A percentile compares a stretch with the other conserved stretches of the same genome.
Evolutionary conservation across 2,113 vertebrate genomes (phyloP).

Genomic region (Leucoraja erinaceus): DNA sequence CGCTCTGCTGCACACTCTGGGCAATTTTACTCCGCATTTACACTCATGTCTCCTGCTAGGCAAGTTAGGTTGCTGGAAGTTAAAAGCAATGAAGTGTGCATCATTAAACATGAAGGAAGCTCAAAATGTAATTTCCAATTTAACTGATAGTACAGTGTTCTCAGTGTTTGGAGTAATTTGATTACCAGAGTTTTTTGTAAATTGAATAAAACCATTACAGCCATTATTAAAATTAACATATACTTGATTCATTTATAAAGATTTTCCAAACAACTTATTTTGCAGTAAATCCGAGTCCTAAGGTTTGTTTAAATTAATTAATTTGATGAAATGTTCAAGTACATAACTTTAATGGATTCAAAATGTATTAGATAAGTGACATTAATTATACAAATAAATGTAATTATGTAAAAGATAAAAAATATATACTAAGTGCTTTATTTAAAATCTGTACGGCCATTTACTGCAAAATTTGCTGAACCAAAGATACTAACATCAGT

Average conservation of each 20-base stretch:
- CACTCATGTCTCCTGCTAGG: not conserved
- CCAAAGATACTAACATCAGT: not conserved
- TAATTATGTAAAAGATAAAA: not conserved
- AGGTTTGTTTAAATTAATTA: slow-evolving; percentile 31
- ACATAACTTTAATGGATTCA: slow-evolving; percentile 29
- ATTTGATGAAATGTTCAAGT: slow-evolving; percentile 9
- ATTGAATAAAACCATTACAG: slow-evolving; percentile 23
- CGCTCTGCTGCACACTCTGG: not conserved
- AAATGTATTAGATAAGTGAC: not conserved
- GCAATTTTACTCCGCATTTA: not conserved
- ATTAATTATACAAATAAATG: slow-evolving; percentile 29
- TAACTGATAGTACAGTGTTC: slow-evolving; percentile 12
- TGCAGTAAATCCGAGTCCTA: not conserved
- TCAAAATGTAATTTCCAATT: slow-evolving; percentile 29
- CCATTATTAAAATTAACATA: slow-evolving; percentile 13
- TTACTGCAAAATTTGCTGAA: not conserved
- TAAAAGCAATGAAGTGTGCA: slow-evolving; percentile 29
- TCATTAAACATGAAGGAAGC: slow-evolving; percentile 11
- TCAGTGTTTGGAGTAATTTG: slow-evolving; percentile 5
- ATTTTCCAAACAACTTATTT: slow-evolving; percentile 34
- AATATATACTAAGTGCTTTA: slow-evolving; percentile 17
- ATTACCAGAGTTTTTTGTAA: not conserved
- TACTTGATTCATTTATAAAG: slow-evolving; percentile 7
- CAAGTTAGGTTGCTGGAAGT: not conserved
- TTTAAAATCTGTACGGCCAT: not conserved